Percentiles rank a stretch among this genome's conserved stretches.
Evolutionary conservation across 2,113 vertebrate species (phyloP).

Genomic region (Hippolais icterina): DNA sequence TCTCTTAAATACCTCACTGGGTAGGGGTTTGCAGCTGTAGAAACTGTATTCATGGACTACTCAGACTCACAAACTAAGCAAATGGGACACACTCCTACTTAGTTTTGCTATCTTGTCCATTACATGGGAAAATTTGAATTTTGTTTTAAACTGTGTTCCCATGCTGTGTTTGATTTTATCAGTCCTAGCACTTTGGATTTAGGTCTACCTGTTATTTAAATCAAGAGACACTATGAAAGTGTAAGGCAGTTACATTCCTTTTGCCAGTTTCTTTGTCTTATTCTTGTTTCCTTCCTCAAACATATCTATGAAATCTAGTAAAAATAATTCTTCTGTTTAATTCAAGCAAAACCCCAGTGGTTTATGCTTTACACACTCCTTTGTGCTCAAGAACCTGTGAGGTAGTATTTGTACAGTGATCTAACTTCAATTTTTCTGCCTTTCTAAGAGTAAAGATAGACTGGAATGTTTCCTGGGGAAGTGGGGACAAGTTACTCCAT

Average conservation of each 20-base stretch:
- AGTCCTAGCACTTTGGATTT: background rate
- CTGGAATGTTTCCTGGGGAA: background rate
- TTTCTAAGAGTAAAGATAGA: background rate
- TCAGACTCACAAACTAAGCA: background rate
- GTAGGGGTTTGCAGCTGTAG: background rate
- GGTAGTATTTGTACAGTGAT: background rate
- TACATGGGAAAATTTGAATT: rapidly evolving
- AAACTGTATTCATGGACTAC: background rate
- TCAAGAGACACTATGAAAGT: background rate
- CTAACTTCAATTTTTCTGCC: background rate
- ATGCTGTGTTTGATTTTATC: background rate
- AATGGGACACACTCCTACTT: background rate
- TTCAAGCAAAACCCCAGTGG: rapidly evolving
- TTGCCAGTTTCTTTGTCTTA: background rate
- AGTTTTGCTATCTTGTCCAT: background rate
- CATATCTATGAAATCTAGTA: background rate
- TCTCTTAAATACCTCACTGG: background rate
- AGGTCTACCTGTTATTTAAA: background rate
- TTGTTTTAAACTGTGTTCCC: background rate
- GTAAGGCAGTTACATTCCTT: background rate
- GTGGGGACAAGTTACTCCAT: rapidly evolving
- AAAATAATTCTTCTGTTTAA: background rate
- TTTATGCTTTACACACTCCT: background rate
- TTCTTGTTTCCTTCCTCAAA: background rate
- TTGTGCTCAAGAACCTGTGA: background rate